Base-by-base conservation (phyloP, 2,888 invertebrate species). In the Drosophila colorata region DNA sequence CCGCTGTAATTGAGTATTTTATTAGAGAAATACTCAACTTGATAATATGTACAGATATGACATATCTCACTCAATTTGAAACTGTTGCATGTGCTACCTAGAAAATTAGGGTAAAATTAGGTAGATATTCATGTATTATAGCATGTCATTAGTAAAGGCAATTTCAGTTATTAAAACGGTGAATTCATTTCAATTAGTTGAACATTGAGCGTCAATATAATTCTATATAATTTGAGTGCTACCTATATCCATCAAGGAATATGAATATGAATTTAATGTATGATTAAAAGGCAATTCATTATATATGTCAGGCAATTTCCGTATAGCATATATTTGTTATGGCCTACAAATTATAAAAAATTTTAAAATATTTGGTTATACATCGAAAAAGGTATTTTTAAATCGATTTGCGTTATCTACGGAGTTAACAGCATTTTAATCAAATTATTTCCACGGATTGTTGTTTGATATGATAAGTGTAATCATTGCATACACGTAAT, bases 141-240 rank as follows among this genome's bases (percentile, higher is more conserved):
- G 2, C 38, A 53, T 18, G 48, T 53, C 48, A 63, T 70, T 70
- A 47, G 41, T 11, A 23, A 4, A 2, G 41, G 38, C 48, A 75
- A 66, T 74, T 70, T 53, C 14, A 11, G 59, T 59, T 49, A 74
- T 75, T 74, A 41, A 63, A 63, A 31, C n/a, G 35, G 52, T 16
- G 14, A 37, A 16, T 44, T 28, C 37, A 40, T 14, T 48, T 41
- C 28, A 5, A 59, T 59, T 43, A 47, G 20, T 7, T 41, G 4
- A 16, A 8, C n/a, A 41, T 8, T 25, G 13, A 16, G n/a, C 38
- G 57, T 25, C 11, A 11, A n/a, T 31, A 3, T n/a, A 49, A 37
- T 11, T 6, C 13, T 18, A n/a, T 43, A 16, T 43, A 28, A 47
- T 41, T 40, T 33, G 13, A 33, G 33, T 13, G 33, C 33, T 13